Conservation (phyloP, 2,888 invertebrate species). For the Mycogona germanica region DNA sequence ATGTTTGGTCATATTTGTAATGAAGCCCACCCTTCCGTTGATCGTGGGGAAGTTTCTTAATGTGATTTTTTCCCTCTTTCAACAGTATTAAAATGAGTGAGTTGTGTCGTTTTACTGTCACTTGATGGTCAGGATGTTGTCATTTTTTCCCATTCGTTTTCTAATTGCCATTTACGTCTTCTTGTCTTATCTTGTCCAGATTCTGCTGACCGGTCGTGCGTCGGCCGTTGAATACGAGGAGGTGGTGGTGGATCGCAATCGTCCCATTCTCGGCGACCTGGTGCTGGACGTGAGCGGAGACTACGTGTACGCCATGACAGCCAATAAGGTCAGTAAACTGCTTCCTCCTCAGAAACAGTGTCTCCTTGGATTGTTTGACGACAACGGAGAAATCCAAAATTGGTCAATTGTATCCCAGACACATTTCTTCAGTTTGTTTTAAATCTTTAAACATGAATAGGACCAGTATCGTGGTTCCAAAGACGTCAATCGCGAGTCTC, state of each 20-base stretch:
- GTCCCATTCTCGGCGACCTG: conserved; percentile 75
- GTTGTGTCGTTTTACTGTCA: not conserved
- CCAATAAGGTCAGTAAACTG: conserved; percentile 45
- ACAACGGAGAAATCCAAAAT: no score
- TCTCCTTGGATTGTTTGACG: no score
- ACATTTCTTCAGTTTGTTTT: no score
- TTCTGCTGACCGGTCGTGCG: conserved; percentile 50
- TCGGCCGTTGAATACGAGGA: conserved; percentile 74
- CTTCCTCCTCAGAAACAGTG: not conserved
- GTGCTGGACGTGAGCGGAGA: conserved; percentile 70
- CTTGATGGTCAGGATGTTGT: not conserved
- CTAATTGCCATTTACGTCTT: conserved; percentile 2
- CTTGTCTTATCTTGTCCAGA: conserved; percentile 39
- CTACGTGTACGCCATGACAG: conserved; percentile 72
- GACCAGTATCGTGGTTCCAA: no score
- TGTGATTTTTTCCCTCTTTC: no score
- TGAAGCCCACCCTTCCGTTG: no score
- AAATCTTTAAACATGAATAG: no score
- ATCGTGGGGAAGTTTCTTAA: no score
- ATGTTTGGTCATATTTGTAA: no score
- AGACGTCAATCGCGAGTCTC: no score
- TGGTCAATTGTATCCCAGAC: no score
- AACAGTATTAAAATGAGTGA: not conserved
- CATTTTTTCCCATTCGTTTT: conserved; percentile 5
- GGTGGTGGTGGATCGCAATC: conserved; percentile 59